Evolutionary conservation across 2,113 vertebrate species (phyloP).

Genomic region (Scytalopus superciliaris): DNA sequence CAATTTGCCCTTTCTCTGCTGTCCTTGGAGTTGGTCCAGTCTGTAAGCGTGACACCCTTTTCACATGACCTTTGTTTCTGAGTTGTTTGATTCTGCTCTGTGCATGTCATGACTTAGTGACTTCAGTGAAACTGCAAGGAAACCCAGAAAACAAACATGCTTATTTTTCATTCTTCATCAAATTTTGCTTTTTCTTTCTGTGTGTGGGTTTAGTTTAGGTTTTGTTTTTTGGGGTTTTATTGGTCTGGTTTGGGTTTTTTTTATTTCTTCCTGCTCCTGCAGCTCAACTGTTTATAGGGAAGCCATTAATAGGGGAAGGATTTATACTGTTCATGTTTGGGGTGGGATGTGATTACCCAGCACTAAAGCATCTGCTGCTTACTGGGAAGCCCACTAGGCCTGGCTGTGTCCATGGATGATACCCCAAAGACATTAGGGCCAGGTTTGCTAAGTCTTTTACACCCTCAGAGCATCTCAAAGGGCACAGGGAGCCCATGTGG

Average conservation of each 20-base stretch:
- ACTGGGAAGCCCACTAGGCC: neutral
- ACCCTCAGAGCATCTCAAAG: neutral
- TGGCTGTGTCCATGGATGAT: neutral
- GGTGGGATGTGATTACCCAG: neutral
- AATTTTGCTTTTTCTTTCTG: neutral
- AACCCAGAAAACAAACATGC: neutral
- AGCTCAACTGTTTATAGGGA: neutral
- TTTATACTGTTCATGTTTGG: neutral
- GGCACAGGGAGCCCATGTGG: neutral
- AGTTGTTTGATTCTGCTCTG: neutral
- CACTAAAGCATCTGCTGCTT: neutral
- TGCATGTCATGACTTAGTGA: neutral
- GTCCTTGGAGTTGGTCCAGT: neutral
- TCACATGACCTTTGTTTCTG: neutral
- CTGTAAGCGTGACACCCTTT: neutral
- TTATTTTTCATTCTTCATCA: neutral
- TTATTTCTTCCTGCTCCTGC: neutral
- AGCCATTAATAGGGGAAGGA: neutral
- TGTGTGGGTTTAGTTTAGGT: neutral
- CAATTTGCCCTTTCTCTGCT: neutral
- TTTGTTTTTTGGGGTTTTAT: neutral
- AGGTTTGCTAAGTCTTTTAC: neutral
- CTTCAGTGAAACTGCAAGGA: neutral
- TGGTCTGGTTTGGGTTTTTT: neutral
- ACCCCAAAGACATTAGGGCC: neutral